These are phyloP conservation scores for Perca flavescens DNA, from an alignment of 2,113 vertebrate species.

Conservation along the genomic window DNA sequence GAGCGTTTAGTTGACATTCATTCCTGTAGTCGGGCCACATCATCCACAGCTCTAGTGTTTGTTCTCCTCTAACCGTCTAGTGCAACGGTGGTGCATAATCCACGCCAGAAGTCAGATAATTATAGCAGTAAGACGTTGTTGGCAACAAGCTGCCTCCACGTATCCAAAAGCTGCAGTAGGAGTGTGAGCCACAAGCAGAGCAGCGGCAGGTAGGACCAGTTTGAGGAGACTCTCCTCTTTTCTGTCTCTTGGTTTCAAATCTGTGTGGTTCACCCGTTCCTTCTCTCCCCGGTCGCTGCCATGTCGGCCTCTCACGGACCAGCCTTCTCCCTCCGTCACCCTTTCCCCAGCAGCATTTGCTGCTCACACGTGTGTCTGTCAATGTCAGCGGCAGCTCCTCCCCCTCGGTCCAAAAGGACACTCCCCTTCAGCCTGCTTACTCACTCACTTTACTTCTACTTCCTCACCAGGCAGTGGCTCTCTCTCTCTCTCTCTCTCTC, in stretches of 20 bases:
- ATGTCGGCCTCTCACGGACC: constrained; percentile 48
- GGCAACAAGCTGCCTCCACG: constrained; percentile 29
- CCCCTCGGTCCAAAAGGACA: constrained; percentile 39
- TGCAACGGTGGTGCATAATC: constrained; percentile 42
- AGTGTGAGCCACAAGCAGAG: neutral
- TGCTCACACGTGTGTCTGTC: constrained; percentile 77
- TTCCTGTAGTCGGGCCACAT: constrained; percentile 86
- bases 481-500: constrained; percentile 23
- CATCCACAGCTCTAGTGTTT: neutral
- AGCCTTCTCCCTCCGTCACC: constrained; percentile 26
- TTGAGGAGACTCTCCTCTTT: neutral
- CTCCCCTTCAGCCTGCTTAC: neutral
- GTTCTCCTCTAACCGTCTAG: neutral
- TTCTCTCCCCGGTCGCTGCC: constrained; percentile 55
- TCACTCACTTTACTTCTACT: constrained; percentile 38
- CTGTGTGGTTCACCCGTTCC: constrained; percentile 13
- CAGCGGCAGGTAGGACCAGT: constrained; percentile 16
- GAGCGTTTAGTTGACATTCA: constrained; percentile 87
- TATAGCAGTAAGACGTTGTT: constrained; percentile 33
- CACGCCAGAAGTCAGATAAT: constrained; percentile 41
- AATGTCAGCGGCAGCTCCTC: constrained; percentile 73
- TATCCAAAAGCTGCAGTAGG: constrained; percentile 11
- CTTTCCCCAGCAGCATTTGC: constrained; percentile 55
- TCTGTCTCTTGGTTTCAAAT: neutral
- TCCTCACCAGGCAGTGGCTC: constrained; percentile 46